Conservation (phyloP, 2,797 vertebrate species). For the Thripadectes ignobilis region DNA sequence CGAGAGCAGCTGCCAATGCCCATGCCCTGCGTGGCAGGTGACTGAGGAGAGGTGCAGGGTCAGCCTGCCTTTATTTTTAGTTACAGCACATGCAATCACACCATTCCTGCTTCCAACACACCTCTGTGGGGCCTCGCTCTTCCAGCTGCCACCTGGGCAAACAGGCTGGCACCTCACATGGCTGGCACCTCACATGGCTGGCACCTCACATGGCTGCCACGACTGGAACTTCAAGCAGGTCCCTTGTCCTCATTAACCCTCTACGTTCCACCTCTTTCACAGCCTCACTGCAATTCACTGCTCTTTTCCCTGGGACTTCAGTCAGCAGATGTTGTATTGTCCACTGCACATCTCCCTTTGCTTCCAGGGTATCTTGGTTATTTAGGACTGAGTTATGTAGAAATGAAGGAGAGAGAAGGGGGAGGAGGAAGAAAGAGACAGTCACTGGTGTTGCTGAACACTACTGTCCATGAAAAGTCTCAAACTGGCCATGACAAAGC, state of each 20-base stretch:
- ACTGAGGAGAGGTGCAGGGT: neutral
- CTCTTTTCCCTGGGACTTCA: neutral
- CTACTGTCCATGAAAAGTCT: neutral
- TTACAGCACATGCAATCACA: neutral
- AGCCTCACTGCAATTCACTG: neutral
- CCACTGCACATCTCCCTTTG: neutral
- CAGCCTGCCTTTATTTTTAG: neutral
- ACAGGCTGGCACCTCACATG: neutral
- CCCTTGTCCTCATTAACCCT: neutral
- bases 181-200: neutral
- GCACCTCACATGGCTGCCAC: neutral
- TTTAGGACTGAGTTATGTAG: neutral
- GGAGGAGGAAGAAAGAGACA: constrained; percentile 4
- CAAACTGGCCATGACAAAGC: neutral
- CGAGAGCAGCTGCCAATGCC: neutral
- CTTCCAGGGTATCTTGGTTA: neutral
- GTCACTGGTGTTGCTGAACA: constrained; percentile 1
- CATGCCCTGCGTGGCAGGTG: neutral
- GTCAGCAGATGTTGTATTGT: neutral
- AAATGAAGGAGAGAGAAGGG: neutral
- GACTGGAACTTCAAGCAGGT: neutral
- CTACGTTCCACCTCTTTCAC: neutral
- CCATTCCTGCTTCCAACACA: neutral
- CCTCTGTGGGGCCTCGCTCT: neutral
- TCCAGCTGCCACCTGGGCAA: neutral